phyloP scores from a whole-genome alignment of 2,888 invertebrate genomes.

The Tetragnatha montana region DNA sequence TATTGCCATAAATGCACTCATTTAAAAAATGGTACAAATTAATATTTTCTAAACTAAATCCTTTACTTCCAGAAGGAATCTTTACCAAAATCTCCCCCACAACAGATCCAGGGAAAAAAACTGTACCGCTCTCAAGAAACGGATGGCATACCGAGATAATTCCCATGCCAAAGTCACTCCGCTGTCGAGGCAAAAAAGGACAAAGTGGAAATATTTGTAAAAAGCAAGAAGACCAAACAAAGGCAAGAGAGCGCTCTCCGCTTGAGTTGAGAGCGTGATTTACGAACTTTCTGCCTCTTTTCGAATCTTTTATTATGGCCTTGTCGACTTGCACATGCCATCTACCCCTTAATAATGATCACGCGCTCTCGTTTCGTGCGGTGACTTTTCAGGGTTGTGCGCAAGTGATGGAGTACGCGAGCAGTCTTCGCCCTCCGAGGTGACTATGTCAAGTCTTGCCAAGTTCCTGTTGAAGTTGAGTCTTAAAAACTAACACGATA shows the following conservation, averaged over 20 bases:
- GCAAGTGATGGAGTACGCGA: not conserved
- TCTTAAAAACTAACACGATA: not conserved
- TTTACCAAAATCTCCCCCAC: no score
- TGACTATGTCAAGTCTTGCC: no score
- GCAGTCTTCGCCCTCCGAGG: no score
- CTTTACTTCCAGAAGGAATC: no score
- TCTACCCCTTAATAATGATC: not conserved
- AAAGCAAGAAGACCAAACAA: slow-evolving; percentile 6
- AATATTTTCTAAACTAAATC: no score
- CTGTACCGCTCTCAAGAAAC: slow-evolving; percentile 8
- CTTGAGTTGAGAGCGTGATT: slow-evolving; percentile 2
- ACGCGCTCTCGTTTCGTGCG: not conserved
- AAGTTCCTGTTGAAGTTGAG: no score
- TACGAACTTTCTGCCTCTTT: not conserved
- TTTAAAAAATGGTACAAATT: no score
- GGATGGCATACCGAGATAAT: slow-evolving; percentile 39
- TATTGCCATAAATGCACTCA: no score
- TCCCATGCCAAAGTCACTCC: slow-evolving; percentile 1
- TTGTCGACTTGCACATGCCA: not conserved
- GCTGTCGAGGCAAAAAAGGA: not conserved
- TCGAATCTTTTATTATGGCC: not conserved
- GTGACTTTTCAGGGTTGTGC: not conserved
- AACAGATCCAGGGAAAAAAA: not conserved
- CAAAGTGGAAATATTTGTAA: slow-evolving; percentile 2
- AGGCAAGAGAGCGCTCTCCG: not conserved